Percentiles rank a stretch among this genome's conserved stretches.
These are phyloP conservation scores for Platalea minor DNA, from an alignment of 2,797 vertebrate species.

Conservation along the genomic window DNA sequence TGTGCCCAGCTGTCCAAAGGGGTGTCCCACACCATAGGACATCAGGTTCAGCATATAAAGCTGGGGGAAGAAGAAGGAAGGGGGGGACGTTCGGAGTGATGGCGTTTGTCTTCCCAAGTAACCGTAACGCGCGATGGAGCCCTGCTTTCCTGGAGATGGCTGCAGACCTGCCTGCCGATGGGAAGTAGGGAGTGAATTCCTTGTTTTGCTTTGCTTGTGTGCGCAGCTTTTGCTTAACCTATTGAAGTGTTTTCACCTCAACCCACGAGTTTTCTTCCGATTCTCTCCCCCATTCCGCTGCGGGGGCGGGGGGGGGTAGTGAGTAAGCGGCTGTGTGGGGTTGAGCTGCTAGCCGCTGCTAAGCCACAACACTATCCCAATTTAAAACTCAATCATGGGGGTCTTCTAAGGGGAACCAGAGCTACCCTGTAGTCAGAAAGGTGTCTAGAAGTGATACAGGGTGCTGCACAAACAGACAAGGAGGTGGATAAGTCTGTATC, in stretches of 20 bases:
- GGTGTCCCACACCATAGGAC: neutral
- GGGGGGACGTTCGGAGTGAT: rapidly evolving
- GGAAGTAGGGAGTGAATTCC: neutral
- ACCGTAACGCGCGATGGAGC: rapidly evolving
- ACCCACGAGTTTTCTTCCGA: rapidly evolving
- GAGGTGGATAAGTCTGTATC: neutral
- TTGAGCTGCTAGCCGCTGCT: neutral
- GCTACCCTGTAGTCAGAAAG: neutral
- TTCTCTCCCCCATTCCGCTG: neutral
- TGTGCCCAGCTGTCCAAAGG: neutral
- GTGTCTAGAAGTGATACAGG: neutral
- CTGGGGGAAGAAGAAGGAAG: neutral
- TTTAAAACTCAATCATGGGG: neutral
- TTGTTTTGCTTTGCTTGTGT: neutral
- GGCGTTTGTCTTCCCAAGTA: neutral
- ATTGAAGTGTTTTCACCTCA: neutral
- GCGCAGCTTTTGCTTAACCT: neutral
- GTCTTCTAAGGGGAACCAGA: neutral
- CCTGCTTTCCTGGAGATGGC: neutral
- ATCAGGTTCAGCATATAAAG: neutral
- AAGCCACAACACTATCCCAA: neutral
- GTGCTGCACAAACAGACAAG: neutral
- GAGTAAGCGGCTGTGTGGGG: rapidly evolving
- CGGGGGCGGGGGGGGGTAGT: neutral
- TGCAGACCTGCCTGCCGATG: neutral